Base-by-base conservation (phyloP, 2,888 invertebrate species). In the Tillus elongatus region DNA sequence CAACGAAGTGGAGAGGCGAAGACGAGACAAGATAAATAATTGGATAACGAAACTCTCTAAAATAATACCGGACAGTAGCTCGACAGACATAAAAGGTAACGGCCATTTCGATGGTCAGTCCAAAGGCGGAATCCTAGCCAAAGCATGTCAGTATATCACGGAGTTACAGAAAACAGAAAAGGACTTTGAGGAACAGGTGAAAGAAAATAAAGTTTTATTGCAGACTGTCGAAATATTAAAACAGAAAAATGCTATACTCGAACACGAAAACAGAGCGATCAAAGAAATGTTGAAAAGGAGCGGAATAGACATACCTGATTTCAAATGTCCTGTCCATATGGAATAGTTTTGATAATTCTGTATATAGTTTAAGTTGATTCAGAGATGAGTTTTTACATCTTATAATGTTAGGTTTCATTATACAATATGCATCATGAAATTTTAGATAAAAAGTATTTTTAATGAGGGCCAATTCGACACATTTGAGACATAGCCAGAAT, bases 41-140 rank as follows among this genome's bases (percentile, higher is more conserved):
- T 96, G 95, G 95, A 96, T 96, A 48, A 80, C 86, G 34, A 90
- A 89, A 63, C 68, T 96, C 39, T 88, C 91, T 2, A 87, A 90
- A 58, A 78, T 95, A 46, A 83, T 96, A 36, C 93, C 93, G 1
- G 81, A 81, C 42, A 54, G 46, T 35, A 47, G 46, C 37, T n/a
- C 24, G 6, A 19, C 24, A 8, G 69, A 70, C 35, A 69, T 72
- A 46, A 79, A 81, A 45, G 79, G 80, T 3, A 72, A 78, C 14
- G 78, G 74, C 34, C 67, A 74, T 31, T 74, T 74, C 32, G 73
- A 74, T 42, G 69, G 67, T 36, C 75, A 87, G 74, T 93, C 92
- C 57, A 96, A 96, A 71, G 93, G 95, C 10, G 92, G 91, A 38
- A 93, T 95, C 52, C 67, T 96, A 51, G 88, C 92, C 3, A 95